These are phyloP conservation scores for Lepidurus arcticus DNA, from an alignment of 1,140 invertebrate genomes.

Conservation along the genomic window DNA sequence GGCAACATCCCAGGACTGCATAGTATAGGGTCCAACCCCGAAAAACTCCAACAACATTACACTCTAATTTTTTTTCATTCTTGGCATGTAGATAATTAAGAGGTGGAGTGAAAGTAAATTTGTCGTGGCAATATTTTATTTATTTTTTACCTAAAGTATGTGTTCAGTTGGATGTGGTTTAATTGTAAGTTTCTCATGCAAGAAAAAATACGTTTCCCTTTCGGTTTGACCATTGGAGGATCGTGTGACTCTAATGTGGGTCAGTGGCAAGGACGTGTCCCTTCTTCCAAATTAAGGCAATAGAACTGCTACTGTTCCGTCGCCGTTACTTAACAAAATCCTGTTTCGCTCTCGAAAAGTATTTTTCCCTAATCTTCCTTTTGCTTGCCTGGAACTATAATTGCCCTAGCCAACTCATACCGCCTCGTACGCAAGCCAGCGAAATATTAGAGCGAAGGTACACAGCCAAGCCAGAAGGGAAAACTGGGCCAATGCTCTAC, in stretches of 20 bases:
- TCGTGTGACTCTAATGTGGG: neutral
- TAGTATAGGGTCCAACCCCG: too few relatives aligned
- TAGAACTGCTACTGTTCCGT: neutral
- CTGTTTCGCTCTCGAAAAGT: neutral
- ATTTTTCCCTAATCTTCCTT: neutral
- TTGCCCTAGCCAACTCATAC: neutral
- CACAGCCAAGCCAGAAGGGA: neutral
- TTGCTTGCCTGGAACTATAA: neutral
- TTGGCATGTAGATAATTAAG: too few relatives aligned
- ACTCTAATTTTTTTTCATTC: too few relatives aligned
- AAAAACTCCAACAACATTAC: too few relatives aligned
- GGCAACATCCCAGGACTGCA: neutral
- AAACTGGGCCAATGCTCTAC: constrained; percentile 3
- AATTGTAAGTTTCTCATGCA: too few relatives aligned
- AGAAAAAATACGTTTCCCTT: neutral
- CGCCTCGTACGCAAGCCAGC: neutral
- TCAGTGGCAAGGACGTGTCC: neutral
- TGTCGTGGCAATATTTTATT: too few relatives aligned
- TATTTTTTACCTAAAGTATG: too few relatives aligned
- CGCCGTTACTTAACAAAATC: neutral
- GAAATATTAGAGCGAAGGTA: neutral
- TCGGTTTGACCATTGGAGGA: neutral
- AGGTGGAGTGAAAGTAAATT: too few relatives aligned
- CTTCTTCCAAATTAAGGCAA: constrained; percentile 12
- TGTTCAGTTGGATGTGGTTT: too few relatives aligned